Base-by-base conservation (phyloP, 2,888 invertebrate species). In the Xestia ashworthii region DNA sequence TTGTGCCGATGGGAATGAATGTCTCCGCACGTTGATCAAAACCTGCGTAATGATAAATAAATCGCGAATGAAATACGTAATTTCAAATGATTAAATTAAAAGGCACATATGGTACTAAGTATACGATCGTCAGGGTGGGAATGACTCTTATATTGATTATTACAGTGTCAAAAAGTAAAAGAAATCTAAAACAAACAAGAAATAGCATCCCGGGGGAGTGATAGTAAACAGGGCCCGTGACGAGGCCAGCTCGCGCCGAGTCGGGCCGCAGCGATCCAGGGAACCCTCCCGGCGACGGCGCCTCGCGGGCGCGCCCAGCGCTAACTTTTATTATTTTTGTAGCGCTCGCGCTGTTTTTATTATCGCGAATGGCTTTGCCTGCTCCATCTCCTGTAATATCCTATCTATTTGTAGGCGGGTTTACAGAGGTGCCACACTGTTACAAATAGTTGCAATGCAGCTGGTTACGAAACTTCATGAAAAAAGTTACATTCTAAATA, bases 271-370 rank as follows among this genome's bases (percentile, higher is more conserved):
- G 88, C 90, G 89, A 85, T 81, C 86, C 85, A 80, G 77, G 79
- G 85, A 48, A 66, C 88, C 90, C 90, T 89, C 87, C 86, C 87
- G 83, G 76, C 81, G 90, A 91, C 89, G 91, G 92, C 93, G 94
- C 93, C 94, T 93, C 92, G 91, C 91, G 93, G 94, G 90, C 93
- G 90, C 93, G 92, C 90, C 91, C 90, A 87, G 89, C 89, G 90
- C 93, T 93, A 95, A 94, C 94, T 95, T 95, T 95, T 95, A 95
- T 95, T 95, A 94, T 95, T 95, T 94, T 94, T 93, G 93, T 93
- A 93, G 91, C 91, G 91, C 91, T 89, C 88, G 90, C 91, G 92
- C 92, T 94, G 93, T 93, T 95, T 94, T 94, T 94, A 94, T 93
- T 93, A 92, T 92, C 86, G 90, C 87, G 90, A 93, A 94, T 91